Conservation (phyloP, 2,797 vertebrate genomes). For the Sternotherus odoratus region DNA sequence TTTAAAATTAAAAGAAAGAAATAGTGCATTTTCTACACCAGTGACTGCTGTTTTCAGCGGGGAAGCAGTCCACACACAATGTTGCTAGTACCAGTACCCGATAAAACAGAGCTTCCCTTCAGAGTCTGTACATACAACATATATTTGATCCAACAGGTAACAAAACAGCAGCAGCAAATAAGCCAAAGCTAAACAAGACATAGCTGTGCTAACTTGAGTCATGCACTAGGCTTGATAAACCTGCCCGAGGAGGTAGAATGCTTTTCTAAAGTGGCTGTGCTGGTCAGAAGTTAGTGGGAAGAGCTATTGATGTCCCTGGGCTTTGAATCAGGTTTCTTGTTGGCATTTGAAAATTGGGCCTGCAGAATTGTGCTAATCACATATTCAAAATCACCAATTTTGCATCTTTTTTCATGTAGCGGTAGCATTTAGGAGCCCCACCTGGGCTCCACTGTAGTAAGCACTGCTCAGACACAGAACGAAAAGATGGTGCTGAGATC, state of each 20-base stretch:
- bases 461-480: not conserved
- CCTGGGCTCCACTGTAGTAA: not conserved
- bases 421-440: not conserved
- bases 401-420: not conserved
- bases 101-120: fast-evolving
- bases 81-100: not conserved
- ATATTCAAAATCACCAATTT: not conserved
- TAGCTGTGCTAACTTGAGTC: not conserved
- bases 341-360: not conserved
- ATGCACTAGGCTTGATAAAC: not conserved
- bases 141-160: not conserved
- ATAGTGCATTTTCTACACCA: fast-evolving
- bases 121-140: not conserved
- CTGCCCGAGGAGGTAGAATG: not conserved
- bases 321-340: not conserved
- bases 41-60: not conserved
- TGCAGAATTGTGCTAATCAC: not conserved
- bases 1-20: not conserved
- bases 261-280: not conserved
- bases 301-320: not conserved
- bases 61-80: not conserved
- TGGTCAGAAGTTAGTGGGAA: not conserved
- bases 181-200: not conserved
- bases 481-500: not conserved
- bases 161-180: not conserved